Evolutionary conservation across 2,113 vertebrate genomes (phyloP), one percentile per base, ranked within the genome.

Genomic region (Seriola dumerili): DNA sequence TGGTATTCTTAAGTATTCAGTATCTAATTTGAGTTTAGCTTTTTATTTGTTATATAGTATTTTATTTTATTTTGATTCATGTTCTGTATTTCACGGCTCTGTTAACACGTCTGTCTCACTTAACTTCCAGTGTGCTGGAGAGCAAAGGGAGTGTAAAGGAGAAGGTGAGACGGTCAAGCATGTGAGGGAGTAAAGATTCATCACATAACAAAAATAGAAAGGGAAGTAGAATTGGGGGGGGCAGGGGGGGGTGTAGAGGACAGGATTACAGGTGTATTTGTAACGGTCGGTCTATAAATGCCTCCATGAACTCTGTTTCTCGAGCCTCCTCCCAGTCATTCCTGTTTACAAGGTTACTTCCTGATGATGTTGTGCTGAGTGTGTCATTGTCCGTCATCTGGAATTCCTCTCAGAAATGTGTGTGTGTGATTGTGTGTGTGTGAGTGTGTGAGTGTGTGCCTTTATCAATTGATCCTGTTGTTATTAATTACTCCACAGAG

Each of bases 331-430:
- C 87, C 85, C 83, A 79, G 85, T 59, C 57, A 40, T 94, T 95
- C 94, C 93, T 95, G 95, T 95, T 95, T 93, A 94, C 91, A 84
- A 76, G 71, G 68, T 73, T 59, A 84, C 83, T 94, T 95, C 95
- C 92, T 94, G 85, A 77, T 85, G 81, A 85, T 86, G 80, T 16
- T 71, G 63, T 29, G 58, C 72, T 75, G 70, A 50, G 62, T 80
- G 81, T 92, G 90, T 91, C 86, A 85, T 2, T 13, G n/a, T 68
- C 46, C 66, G 64, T 90, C 87, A 93, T 93, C 91, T 92, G 91
- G 71, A 89, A 78, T 89, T 92, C 77, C 79, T 88, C 77, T 94
- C 81, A 94, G 63, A 89, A 80, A 76, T 44, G 66, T 76, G 2
- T 69, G 64, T 25, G 40, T 25, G n/a, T 62, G 70, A 66, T 58